Evolutionary conservation across 1,140 invertebrate species (phyloP).

Genomic region (Dreissena rostriformis): DNA sequence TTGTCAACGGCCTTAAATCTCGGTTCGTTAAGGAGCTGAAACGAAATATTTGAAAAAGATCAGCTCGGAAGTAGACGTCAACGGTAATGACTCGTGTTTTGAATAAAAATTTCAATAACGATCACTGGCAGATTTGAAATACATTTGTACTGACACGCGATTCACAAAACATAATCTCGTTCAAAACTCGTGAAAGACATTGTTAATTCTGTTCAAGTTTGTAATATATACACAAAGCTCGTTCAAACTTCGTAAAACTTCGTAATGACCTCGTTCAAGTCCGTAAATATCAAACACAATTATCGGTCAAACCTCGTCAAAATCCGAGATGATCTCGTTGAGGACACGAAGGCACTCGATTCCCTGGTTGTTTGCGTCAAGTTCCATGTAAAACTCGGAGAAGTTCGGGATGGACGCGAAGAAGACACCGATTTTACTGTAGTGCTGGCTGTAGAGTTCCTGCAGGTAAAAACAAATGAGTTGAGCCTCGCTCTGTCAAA

Average conservation of each 20-base stretch:
- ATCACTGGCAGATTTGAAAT: not conserved
- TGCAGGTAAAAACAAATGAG: not conserved
- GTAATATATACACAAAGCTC: too few relatives aligned
- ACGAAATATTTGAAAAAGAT: constrained; percentile 6
- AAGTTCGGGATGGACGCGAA: constrained; percentile 98
- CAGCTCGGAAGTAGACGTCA: too few relatives aligned
- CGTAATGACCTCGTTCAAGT: too few relatives aligned
- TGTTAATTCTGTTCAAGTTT: too few relatives aligned
- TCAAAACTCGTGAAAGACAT: too few relatives aligned
- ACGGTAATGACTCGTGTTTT: not conserved
- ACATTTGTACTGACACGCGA: too few relatives aligned
- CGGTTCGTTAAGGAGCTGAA: constrained; percentile 75
- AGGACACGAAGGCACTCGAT: constrained; percentile 95
- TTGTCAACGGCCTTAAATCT: constrained; percentile 94
- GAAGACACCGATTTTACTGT: constrained; percentile 94
- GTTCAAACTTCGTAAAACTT: too few relatives aligned
- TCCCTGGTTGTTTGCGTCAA: constrained; percentile 94
- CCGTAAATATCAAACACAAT: too few relatives aligned
- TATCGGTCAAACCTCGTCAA: constrained; percentile 85
- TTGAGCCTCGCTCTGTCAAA: too few relatives aligned
- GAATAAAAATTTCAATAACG: not conserved
- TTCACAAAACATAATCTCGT: too few relatives aligned
- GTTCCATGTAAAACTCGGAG: constrained; percentile 97
- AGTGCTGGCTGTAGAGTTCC: constrained; percentile 97
- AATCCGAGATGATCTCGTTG: constrained; percentile 99